Percentiles rank a stretch among this genome's conserved stretches.
These are phyloP conservation scores for Falcunculus frontatus DNA, from an alignment of 2,113 vertebrate species.

Conservation along the genomic window DNA sequence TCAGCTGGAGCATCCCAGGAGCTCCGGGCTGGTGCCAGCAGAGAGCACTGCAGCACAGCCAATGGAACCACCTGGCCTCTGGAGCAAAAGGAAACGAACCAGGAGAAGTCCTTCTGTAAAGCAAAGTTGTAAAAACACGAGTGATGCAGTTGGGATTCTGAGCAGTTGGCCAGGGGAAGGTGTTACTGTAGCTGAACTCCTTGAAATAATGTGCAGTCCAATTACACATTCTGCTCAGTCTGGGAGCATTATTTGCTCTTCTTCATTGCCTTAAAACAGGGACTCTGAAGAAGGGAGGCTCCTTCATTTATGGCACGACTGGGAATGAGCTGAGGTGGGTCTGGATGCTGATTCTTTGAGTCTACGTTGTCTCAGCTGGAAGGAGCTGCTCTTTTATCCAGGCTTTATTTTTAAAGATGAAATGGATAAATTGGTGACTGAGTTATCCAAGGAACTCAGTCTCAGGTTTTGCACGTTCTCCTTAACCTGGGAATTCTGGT, in stretches of 20 bases:
- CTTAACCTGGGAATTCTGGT: background rate
- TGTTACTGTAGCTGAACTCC: background rate
- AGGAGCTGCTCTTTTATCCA: background rate
- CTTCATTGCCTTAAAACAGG: background rate
- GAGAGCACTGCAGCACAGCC: slow-evolving; percentile 58
- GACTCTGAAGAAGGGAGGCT: background rate
- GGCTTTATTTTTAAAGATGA: background rate
- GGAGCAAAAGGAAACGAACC: fast-evolving
- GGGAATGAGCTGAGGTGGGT: background rate
- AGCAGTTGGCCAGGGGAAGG: background rate
- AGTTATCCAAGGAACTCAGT: background rate
- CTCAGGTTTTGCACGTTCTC: background rate
- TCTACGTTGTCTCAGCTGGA: fast-evolving
- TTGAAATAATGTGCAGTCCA: background rate
- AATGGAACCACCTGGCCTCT: fast-evolving
- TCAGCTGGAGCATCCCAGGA: background rate
- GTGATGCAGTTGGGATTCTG: background rate
- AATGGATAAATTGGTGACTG: background rate
- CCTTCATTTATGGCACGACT: fast-evolving
- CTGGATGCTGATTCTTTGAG: background rate
- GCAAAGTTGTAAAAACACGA: fast-evolving
- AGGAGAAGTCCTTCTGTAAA: fast-evolving
- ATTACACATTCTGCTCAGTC: fast-evolving
- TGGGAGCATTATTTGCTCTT: background rate
- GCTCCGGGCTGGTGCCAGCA: slow-evolving; percentile 21